Evolutionary conservation across 2,113 vertebrate species (phyloP), one percentile per base, ranked within the genome.

Genomic region (Burhinus bistriatus): DNA sequence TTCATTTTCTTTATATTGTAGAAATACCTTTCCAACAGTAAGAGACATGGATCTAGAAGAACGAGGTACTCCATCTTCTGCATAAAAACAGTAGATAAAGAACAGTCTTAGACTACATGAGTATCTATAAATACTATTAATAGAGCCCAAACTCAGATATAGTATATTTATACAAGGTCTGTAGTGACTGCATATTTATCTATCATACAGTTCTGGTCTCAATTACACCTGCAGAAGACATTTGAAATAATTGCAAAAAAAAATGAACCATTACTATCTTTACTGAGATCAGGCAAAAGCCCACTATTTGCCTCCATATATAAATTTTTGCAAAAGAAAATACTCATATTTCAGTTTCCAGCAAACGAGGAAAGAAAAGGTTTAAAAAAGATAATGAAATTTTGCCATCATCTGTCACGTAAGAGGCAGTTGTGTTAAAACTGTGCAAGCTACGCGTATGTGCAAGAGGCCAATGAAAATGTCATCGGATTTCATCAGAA

Each of bases 21-120:
- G 73, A 80, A 97, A 52, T 99, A 99, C 99, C 99, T 99, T 99
- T 98, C 99, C 99, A 96, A 99, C 98, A 27, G 99, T 99, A 91
- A 99, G 98, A 49, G 99, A 99, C 99, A 99, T 99, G 61, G 99
- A 99, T 95, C 99, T 98, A 2, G 99, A 98, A 9, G 99, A 88
- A 62, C 99, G 99, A 90, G 99, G 98, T 71, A 99, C 98, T 27
- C 99, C 99, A 40, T 99, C 99, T 95, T 99, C 99, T 99, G 97
- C 45, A 97, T 45, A 91, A 83, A 92, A 95, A 91, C 40, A 86
- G 85, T 52, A 98, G 44, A 73, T 29, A 95, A 78, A 96, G 82
- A 93, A 49, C n/a, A 70, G 49, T 66, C 80, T 95, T 95, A 94
- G 87, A 73, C 11, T 83, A 81, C 6, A 55, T 36, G 20, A 78